Conservation (phyloP, 2,113 vertebrate species). For the Bubalus kerabau region DNA sequence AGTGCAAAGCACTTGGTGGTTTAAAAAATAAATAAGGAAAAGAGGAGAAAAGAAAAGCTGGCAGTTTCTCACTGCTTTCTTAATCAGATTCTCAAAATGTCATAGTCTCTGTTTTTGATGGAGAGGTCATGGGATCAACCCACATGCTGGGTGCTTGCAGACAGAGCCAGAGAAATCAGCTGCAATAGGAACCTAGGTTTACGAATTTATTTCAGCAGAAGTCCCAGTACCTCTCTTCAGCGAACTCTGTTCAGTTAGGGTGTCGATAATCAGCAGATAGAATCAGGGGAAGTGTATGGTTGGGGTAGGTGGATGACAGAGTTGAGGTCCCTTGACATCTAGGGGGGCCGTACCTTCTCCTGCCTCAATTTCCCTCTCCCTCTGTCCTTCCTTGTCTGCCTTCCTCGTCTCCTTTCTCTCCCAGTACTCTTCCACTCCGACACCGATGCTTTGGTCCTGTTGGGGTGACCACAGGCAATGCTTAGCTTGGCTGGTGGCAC, state of each 20-base stretch:
- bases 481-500: constrained; percentile 58
- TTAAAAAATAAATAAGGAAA: not conserved
- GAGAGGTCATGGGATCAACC: not conserved
- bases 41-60: not conserved
- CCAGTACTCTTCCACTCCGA: not conserved
- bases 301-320: not conserved
- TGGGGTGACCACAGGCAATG: constrained; percentile 5
- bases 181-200: not conserved
- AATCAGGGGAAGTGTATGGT: not conserved
- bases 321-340: not conserved
- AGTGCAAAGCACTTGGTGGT: not conserved
- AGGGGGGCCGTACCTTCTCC: not conserved
- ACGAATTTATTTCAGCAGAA: not conserved
- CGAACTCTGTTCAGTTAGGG: not conserved
- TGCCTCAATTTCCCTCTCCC: not conserved
- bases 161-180: not conserved
- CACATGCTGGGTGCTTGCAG: not conserved
- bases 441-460: constrained; percentile 30
- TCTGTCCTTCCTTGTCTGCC: not conserved
- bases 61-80: not conserved
- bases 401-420: not conserved
- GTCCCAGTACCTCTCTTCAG: not conserved
- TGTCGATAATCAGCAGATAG: not conserved
- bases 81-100: not conserved
- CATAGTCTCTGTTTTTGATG: not conserved